Base-by-base conservation (phyloP, 92 coral and sea anemone genomes). In the Umimayanthus chanpuru region DNA sequence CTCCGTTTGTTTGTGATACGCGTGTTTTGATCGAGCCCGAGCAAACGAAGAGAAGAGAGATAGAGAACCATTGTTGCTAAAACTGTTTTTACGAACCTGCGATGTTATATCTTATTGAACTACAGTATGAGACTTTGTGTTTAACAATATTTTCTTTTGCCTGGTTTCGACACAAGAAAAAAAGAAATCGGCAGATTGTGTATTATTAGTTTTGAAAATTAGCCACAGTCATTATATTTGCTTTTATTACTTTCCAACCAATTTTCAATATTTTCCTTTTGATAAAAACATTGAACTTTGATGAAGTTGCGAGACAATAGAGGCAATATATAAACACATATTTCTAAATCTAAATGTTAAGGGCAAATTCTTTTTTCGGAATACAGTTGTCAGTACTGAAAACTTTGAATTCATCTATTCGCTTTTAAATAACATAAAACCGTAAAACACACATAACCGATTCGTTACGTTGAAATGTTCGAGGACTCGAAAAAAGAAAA, bases 241-340 rank as follows among this genome's bases (percentile, higher is more conserved):
- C 50, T 21, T n/a, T n/a, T 83, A 49, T 83, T 68, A 47, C 64
- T 72, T 83, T 72, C 64, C 44, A 44, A 67, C 38, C 14, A 32
- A 71, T 41, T 83, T 83, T 83, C 18, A 83, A 70, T 38, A 83
- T 70, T 26, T 44, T 83, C 29, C 30, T 68, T 70, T 83, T 83
- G 39, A 83, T 47, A 83, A 83, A 83, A 83, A 83, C 87, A 83
- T 32, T 83, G 74, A 68, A 70, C 77, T 83, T 75, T 83, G 65
- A 68, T 41, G 77, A 47, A 83, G 38, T 28, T 53, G 67, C 16
- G 56, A 47, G 87, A 71, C 67, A 26, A 68, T 67, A 25, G 29
- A 70, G 41, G 28, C 44, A 68, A 83, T 44, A 53, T 2, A 1
- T 12, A 83, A 70, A 71, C 78, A 39, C 71, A 41, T 70, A 83